A percentile compares a stretch with the other conserved stretches of the same genome.
Conservation (phyloP, 2,888 invertebrate species). For the Lepidochrysops patricia region DNA sequence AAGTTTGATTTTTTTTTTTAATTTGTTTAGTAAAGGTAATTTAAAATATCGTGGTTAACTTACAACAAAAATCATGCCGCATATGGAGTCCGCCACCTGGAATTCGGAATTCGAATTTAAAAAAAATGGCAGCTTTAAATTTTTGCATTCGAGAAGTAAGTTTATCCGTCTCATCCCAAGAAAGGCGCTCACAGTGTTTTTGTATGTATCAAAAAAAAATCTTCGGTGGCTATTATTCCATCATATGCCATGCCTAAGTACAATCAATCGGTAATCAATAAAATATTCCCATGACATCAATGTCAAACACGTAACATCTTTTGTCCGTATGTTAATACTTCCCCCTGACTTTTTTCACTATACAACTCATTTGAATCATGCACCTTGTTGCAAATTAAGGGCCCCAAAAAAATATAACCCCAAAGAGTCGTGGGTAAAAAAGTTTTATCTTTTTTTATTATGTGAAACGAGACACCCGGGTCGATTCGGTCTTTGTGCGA, state of each 20-base stretch:
- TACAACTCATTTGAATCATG: slow-evolving; percentile 69
- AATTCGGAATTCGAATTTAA: too few species aligned
- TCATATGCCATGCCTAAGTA: neutral
- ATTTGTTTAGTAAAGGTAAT: too few species aligned
- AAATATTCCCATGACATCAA: slow-evolving; percentile 48
- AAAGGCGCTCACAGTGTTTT: too few species aligned
- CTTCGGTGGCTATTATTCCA: neutral
- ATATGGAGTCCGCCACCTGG: too few species aligned
- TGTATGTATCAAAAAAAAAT: too few species aligned
- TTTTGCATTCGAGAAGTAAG: too few species aligned
- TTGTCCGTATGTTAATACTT: slow-evolving; percentile 38
- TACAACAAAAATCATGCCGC: too few species aligned
- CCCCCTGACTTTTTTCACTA: slow-evolving; percentile 55
- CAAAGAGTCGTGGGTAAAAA: slow-evolving; percentile 70
- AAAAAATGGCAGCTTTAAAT: too few species aligned
- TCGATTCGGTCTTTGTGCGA: slow-evolving; percentile 62
- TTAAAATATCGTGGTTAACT: too few species aligned
- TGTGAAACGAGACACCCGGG: slow-evolving; percentile 74
- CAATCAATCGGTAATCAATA: slow-evolving; percentile 35
- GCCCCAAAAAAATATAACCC: slow-evolving; percentile 65
- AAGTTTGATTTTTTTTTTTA: too few species aligned
- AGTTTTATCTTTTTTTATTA: slow-evolving; percentile 64
- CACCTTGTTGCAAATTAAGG: slow-evolving; percentile 75
- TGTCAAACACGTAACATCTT: slow-evolving; percentile 55
- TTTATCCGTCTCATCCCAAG: too few species aligned